These are phyloP conservation scores for Cladopsammia gracilis DNA, from an alignment of 64 coral and sea anemone genomes.

Conservation along the genomic window DNA sequence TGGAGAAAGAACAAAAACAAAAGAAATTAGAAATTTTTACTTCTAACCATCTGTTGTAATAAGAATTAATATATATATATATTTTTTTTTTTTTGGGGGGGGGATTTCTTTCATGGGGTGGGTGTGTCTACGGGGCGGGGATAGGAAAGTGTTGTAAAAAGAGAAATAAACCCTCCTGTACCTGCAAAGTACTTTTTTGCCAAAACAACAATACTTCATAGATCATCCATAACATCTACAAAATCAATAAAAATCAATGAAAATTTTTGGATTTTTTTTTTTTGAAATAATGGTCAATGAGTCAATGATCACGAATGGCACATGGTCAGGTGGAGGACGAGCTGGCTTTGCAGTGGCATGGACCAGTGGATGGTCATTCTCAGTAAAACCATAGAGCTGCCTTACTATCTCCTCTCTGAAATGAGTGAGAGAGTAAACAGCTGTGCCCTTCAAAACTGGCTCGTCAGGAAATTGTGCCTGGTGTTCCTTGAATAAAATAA, in stretches of 20 bases:
- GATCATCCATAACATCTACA: neutral
- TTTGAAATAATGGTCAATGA: too few species aligned
- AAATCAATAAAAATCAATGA: too few species aligned
- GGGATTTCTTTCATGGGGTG: too few species aligned
- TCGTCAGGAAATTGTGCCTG: neutral
- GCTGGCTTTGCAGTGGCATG: slow-evolving; percentile 18
- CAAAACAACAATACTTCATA: neutral
- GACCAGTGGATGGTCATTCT: slow-evolving; percentile 64
- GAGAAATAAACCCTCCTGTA: too few species aligned
- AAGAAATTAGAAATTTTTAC: too few species aligned
- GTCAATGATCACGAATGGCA: slow-evolving; percentile 46
- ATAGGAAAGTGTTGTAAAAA: too few species aligned
- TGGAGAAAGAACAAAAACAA: too few species aligned
- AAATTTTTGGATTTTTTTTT: too few species aligned
- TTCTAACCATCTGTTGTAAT: too few species aligned
- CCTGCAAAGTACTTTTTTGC: neutral
- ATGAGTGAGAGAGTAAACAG: slow-evolving; percentile 46
- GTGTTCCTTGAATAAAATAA: slow-evolving; percentile 38
- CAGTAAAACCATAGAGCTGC: slow-evolving; percentile 55
- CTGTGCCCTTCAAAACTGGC: neutral
- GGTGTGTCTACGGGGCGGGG: too few species aligned
- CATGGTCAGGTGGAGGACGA: neutral
- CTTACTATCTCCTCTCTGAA: slow-evolving; percentile 63
- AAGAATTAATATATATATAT: too few species aligned
- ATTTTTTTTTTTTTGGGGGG: too few species aligned